Base-by-base conservation (phyloP, 2,888 invertebrate genomes). In the Artemia sinica region DNA sequence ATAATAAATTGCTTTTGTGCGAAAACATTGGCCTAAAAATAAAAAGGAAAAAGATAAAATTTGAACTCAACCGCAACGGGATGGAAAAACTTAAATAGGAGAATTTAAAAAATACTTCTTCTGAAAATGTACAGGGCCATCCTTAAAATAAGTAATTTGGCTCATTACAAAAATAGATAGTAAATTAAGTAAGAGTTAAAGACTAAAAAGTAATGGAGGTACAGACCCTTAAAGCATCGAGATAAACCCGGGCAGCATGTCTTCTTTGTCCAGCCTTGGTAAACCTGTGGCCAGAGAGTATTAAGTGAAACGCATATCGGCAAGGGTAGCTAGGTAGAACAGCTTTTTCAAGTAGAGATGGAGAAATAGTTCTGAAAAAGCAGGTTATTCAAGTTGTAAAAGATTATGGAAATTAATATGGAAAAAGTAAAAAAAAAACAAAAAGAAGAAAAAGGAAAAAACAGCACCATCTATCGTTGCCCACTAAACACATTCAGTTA, bases 271-370 rank as follows among this genome's bases (percentile, higher is more conserved):
- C 90, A 13, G 92, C 89, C 77, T 95, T 93, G 12, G 89, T 91
- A 79, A 87, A 96, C 70, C 97, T 82, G 79, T 98, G 94, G 0
- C 97, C 97, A 18, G 97, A 91, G 41, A 98, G 81, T 28, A 97
- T 94, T 82, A 93, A 89, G 76, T 97, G 94, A 78, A 97, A 94
- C 14, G 95, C 91, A 77, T 92, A 95, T 78, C 96, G 96, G 68
- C 95, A 82, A 73, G 88, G 28, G 28, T 28, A 28, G 28, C 28
- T 28, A 28, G 28, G 28, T 84, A 87, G 91, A 88, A 28, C 28
- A 28, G 28, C 28, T 28, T 28, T 28, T 28, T 28, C 28, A 28
- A 28, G 28, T 28, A 28, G 1, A 28, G 28, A 28, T 28, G 28
- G 28, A 28, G 28, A 28, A 28, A 28, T 28, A 28, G 28, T 28